Evolutionary conservation across 2,113 vertebrate genomes (phyloP).

Genomic region (Nematolebias whitei): DNA sequence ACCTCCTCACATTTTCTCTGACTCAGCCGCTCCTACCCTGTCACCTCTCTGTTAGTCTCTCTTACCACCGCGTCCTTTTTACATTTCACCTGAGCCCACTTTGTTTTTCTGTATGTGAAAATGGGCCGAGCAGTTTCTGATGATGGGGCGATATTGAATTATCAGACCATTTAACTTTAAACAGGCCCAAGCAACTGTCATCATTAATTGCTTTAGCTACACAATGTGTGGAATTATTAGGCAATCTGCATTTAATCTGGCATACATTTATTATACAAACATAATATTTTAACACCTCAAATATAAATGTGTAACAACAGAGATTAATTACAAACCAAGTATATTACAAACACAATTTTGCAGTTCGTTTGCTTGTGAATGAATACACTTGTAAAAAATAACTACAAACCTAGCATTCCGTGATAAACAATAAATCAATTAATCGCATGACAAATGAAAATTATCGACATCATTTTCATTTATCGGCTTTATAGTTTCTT

Average conservation of each 20-base stretch:
- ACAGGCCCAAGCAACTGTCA: not conserved
- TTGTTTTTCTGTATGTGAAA: slow-evolving; percentile 13
- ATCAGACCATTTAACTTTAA: slow-evolving; percentile 7
- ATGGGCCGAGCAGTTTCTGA: not conserved
- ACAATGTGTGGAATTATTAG: not conserved
- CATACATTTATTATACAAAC: not conserved
- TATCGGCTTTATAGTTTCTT: too few relatives aligned
- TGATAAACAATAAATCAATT: too few relatives aligned
- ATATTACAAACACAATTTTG: too few relatives aligned
- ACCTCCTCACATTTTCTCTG: slow-evolving; percentile 19
- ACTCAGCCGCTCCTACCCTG: slow-evolving; percentile 17
- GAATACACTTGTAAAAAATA: too few relatives aligned
- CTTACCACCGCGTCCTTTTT: slow-evolving; percentile 8
- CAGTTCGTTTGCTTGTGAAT: too few relatives aligned
- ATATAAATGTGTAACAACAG: too few relatives aligned
- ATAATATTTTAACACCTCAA: not conserved
- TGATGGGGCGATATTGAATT: slow-evolving; percentile 3
- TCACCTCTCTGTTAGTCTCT: slow-evolving; percentile 13
- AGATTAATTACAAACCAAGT: too few relatives aligned
- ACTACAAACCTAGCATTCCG: too few relatives aligned
- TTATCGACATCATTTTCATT: too few relatives aligned
- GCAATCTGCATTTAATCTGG: not conserved
- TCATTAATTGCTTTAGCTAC: not conserved
- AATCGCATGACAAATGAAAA: too few relatives aligned
- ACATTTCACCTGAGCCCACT: slow-evolving; percentile 11